Evolutionary conservation across 2,797 vertebrate species (phyloP).

Genomic region (Tokudaia tokunoshimensis): DNA sequence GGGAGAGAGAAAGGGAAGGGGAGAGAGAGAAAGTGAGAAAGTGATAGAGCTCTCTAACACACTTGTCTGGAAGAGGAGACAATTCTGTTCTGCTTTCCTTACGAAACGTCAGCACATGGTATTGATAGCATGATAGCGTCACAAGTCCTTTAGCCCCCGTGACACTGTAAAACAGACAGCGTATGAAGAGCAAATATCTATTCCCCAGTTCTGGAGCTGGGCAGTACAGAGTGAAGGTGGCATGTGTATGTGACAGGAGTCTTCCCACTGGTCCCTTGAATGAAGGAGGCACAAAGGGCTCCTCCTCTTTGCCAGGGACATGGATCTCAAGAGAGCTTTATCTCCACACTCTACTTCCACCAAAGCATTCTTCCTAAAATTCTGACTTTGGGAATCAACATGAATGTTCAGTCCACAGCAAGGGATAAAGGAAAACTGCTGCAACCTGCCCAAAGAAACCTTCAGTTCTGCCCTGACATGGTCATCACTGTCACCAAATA

Average conservation of each 20-base stretch:
- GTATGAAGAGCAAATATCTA: background rate
- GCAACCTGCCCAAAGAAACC: background rate
- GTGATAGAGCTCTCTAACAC: background rate
- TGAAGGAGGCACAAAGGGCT: background rate
- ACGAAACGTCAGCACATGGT: background rate
- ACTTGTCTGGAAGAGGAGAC: background rate
- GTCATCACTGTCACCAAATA: background rate
- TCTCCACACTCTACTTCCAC: background rate
- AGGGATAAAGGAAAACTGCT: background rate
- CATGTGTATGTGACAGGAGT: background rate
- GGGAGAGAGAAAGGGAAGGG: too few relatives aligned
- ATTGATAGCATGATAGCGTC: background rate
- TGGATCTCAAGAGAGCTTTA: background rate
- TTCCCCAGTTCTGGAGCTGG: background rate
- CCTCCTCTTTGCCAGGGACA: background rate
- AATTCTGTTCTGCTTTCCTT: background rate
- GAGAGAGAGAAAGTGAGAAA: background rate
- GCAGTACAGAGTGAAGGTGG: background rate
- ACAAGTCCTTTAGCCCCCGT: background rate
- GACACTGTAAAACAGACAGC: background rate
- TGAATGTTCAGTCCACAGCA: background rate
- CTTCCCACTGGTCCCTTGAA: background rate
- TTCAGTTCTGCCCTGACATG: background rate
- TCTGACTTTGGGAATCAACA: background rate
- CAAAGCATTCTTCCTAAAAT: background rate